Conservation (phyloP, 2,888 invertebrate species). For the Parnassius glacialis region DNA sequence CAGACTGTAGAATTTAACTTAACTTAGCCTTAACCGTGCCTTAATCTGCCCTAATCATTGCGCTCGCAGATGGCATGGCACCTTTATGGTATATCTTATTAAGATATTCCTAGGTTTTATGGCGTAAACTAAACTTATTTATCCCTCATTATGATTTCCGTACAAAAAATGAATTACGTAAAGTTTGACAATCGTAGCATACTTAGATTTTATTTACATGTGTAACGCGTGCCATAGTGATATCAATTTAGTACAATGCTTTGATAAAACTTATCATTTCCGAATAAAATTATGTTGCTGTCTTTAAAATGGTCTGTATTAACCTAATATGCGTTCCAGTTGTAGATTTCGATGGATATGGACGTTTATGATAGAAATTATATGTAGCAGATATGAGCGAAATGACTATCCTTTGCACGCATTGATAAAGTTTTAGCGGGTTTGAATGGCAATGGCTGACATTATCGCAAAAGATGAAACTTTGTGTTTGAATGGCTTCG, state of each 20-base stretch:
- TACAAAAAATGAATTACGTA: neutral
- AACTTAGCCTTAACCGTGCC: no score
- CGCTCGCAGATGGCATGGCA: no score
- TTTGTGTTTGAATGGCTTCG: slow-evolving; percentile 74
- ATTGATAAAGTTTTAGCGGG: slow-evolving; percentile 79
- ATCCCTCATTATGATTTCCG: no score
- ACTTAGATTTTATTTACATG: neutral
- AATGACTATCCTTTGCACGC: slow-evolving; percentile 76
- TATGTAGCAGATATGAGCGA: slow-evolving; percentile 55
- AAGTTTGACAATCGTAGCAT: neutral
- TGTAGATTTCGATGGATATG: slow-evolving; percentile 24
- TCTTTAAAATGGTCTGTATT: slow-evolving; percentile 13
- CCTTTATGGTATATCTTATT: no score
- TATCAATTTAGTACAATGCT: slow-evolving; percentile 17
- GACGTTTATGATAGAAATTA: slow-evolving; percentile 37
- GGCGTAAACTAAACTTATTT: no score
- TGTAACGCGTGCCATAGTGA: slow-evolving; percentile 10
- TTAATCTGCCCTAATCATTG: no score
- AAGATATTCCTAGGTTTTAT: no score
- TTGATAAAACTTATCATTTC: slow-evolving; percentile 23
- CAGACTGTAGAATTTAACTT: no score
- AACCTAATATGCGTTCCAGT: slow-evolving; percentile 20
- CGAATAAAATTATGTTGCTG: slow-evolving; percentile 20
- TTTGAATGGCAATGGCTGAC: slow-evolving; percentile 80
- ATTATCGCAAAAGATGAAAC: slow-evolving; percentile 80